A percentile compares a stretch with the other conserved stretches of the same genome.
These are phyloP conservation scores for Cinclus cinclus DNA, from an alignment of 2,113 vertebrate species.

Conservation along the genomic window DNA sequence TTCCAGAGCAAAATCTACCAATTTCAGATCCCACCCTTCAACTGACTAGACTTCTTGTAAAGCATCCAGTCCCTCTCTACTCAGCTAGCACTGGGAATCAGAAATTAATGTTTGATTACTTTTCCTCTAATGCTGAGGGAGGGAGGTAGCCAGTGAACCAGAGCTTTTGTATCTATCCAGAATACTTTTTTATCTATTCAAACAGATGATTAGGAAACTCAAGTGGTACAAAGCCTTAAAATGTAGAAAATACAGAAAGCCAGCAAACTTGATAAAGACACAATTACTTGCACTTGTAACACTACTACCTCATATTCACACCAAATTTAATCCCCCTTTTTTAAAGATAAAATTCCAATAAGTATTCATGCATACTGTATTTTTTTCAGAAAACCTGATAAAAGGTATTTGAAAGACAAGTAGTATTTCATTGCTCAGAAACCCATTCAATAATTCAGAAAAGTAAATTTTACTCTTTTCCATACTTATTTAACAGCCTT, in stretches of 20 bases:
- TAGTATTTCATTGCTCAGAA: not conserved
- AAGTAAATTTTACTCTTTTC: not conserved
- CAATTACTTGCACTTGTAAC: constrained; percentile 44
- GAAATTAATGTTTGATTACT: not conserved
- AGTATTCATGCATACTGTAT: not conserved
- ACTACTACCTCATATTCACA: not conserved
- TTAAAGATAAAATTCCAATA: constrained; percentile 58
- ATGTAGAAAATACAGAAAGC: constrained; percentile 30
- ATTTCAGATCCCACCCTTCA: not conserved
- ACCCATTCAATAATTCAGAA: not conserved
- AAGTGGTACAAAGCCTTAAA: constrained; percentile 40
- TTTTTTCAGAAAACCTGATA: constrained; percentile 17
- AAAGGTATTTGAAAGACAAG: not conserved
- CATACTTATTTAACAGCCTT: not conserved
- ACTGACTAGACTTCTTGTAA: not conserved
- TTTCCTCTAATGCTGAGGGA: not conserved
- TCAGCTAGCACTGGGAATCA: not conserved
- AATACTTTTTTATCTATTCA: constrained; percentile 28
- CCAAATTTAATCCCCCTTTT: constrained; percentile 35
- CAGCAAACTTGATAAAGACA: constrained; percentile 32
- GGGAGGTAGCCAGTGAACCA: not conserved
- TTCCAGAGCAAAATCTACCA: not conserved
- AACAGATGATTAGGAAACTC: constrained; percentile 34
- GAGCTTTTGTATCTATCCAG: not conserved
- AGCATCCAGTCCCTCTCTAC: not conserved